phyloP scores from a whole-genome alignment of 2,797 vertebrate species.

The Mallotus villosus region DNA sequence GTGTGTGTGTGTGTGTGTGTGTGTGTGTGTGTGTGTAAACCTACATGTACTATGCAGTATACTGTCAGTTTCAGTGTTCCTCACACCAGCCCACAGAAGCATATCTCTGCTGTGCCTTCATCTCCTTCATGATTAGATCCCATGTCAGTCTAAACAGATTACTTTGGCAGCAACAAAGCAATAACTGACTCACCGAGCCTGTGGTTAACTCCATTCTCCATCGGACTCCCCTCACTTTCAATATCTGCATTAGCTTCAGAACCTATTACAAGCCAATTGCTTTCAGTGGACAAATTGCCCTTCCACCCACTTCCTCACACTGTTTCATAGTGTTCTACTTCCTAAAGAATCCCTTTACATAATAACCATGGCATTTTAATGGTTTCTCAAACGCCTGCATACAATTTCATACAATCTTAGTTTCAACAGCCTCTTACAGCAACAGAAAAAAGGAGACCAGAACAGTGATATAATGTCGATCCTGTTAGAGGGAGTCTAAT shows the following conservation, averaged over 20 bases:
- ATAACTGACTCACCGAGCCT: conserved; percentile 39
- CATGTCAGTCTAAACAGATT: conserved; percentile 55
- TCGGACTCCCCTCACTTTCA: conserved; percentile 52
- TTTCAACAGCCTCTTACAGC: background rate
- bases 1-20: conserved; percentile 8
- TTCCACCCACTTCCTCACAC: background rate
- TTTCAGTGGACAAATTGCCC: conserved; percentile 31
- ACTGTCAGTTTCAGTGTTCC: background rate
- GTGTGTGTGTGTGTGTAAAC: conserved; percentile 16
- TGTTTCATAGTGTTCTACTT: background rate
- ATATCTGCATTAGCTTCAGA: conserved; percentile 39
- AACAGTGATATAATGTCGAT: background rate
- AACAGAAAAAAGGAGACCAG: background rate
- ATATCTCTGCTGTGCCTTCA: conserved; percentile 14
- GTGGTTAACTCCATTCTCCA: conserved; percentile 53
- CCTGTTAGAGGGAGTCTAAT: background rate
- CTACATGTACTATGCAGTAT: background rate
- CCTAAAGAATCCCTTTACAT: conserved; percentile 1
- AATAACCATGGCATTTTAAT: conserved; percentile 1
- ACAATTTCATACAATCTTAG: background rate
- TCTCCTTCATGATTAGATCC: conserved; percentile 51
- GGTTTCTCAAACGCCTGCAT: background rate
- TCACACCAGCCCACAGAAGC: background rate
- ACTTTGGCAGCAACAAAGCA: conserved; percentile 41
- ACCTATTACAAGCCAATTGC: conserved; percentile 31